phyloP scores from a whole-genome alignment of 2,113 vertebrate genomes.

The Psophia crepitans region DNA sequence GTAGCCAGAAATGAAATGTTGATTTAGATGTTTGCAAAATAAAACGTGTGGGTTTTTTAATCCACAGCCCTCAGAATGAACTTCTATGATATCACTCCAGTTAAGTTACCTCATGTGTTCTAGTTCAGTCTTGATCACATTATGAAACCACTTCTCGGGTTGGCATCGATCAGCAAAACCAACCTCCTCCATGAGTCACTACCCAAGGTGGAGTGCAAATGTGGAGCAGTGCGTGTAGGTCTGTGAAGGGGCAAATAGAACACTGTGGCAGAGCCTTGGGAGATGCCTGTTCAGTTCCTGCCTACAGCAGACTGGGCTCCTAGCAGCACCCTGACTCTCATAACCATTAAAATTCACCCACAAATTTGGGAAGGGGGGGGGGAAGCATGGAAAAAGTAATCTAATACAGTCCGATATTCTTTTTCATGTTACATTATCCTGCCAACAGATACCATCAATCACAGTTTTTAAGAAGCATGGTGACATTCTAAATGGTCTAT shows the following conservation, averaged over 20 bases:
- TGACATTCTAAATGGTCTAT: slow-evolving; percentile 48
- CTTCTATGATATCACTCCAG: background rate
- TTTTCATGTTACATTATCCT: slow-evolving; percentile 16
- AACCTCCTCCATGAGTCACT: background rate
- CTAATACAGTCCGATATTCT: background rate
- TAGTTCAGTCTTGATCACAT: background rate
- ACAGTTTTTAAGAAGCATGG: background rate
- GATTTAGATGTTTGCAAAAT: background rate
- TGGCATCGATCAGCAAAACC: background rate
- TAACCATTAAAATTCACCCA: background rate
- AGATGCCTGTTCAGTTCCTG: background rate
- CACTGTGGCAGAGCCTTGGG: background rate
- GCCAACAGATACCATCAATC: slow-evolving; percentile 24
- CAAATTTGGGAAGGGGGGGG: background rate
- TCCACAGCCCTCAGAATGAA: background rate
- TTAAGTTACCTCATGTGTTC: background rate
- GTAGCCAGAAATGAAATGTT: background rate
- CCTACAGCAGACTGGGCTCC: background rate
- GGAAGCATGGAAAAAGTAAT: background rate
- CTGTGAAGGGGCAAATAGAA: background rate
- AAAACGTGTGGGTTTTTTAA: background rate
- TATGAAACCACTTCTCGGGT: background rate
- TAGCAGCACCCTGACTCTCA: background rate
- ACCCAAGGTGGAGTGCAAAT: background rate
- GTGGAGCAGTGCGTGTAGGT: background rate